Percentiles rank a stretch among this genome's conserved stretches.
Conservation (phyloP, 2,113 vertebrate genomes). For the Lethenteron camtschaticum region DNA sequence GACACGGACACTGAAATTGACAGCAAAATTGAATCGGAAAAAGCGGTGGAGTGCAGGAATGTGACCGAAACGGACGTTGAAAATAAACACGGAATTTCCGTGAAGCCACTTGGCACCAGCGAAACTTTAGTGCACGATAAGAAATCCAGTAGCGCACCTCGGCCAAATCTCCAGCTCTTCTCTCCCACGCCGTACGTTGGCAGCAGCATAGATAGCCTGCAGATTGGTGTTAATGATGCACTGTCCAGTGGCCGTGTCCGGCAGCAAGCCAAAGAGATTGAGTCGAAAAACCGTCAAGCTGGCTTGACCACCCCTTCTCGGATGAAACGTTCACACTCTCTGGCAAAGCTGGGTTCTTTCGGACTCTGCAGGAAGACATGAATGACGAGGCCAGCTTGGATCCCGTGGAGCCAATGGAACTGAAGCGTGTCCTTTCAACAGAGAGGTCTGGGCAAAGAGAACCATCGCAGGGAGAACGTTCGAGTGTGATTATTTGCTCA, state of each 20-base stretch:
- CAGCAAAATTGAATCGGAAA: too few relatives aligned
- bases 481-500: neutral
- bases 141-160: neutral
- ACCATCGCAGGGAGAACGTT: neutral
- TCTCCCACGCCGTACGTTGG: neutral
- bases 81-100: too few relatives aligned
- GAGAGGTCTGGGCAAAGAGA: neutral
- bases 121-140: neutral
- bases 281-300: conserved; percentile 41
- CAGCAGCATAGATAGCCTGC: neutral
- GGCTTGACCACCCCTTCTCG: conserved; percentile 51
- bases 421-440: neutral
- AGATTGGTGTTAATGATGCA: neutral
- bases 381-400: conserved; percentile 7
- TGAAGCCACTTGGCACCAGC: too few relatives aligned
- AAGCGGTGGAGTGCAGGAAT: too few relatives aligned
- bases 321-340: conserved; percentile 67
- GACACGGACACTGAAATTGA: too few relatives aligned
- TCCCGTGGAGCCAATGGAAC: neutral
- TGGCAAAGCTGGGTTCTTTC: conserved; percentile 65
- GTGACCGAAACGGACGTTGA: too few relatives aligned
- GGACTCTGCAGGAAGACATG: conserved; percentile 53
- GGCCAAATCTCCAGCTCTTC: neutral
- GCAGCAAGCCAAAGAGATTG: conserved; percentile 31
- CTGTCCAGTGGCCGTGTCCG: conserved; percentile 19